Percentiles rank a stretch among this genome's conserved stretches.
Evolutionary conservation across 2,113 vertebrate species (phyloP).

Genomic region (Pelmatolapia mariae): DNA sequence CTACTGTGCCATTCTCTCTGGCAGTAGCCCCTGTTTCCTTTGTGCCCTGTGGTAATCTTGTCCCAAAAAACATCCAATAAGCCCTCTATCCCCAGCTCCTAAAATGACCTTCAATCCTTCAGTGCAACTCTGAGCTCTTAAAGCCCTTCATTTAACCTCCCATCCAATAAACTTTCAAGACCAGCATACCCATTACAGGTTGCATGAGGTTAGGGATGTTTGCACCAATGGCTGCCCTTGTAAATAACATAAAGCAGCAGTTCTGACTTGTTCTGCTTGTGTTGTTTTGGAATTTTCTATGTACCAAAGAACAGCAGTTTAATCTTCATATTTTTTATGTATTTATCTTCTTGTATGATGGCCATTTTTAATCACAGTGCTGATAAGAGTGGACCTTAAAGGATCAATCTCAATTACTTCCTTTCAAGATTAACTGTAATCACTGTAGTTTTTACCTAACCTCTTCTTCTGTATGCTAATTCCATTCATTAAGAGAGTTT

Average conservation of each 20-base stretch:
- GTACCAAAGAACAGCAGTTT: neutral
- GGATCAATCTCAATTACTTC: neutral
- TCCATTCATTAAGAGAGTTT: neutral
- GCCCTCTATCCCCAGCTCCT: constrained; percentile 15
- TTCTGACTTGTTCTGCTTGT: neutral
- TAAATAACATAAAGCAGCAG: neutral
- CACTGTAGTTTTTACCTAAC: neutral
- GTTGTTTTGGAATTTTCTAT: neutral
- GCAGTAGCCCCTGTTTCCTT: constrained; percentile 27
- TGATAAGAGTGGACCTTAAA: neutral
- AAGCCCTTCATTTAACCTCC: constrained; percentile 22
- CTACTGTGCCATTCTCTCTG: constrained; percentile 3
- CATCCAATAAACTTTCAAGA: constrained; percentile 13
- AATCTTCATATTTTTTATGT: neutral
- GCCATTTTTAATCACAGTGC: neutral
- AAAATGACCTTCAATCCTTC: constrained; percentile 35
- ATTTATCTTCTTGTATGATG: fast-evolving
- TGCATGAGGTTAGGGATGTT: neutral
- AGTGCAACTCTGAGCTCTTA: constrained; percentile 16
- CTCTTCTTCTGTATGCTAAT: neutral
- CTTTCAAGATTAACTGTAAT: neutral
- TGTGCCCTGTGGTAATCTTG: constrained; percentile 37
- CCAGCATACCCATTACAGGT: neutral
- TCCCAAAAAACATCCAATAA: constrained; percentile 45
- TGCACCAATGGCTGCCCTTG: neutral